Evolutionary conservation across 2,113 vertebrate genomes (phyloP).

Genomic region (Lathamus discolor): DNA sequence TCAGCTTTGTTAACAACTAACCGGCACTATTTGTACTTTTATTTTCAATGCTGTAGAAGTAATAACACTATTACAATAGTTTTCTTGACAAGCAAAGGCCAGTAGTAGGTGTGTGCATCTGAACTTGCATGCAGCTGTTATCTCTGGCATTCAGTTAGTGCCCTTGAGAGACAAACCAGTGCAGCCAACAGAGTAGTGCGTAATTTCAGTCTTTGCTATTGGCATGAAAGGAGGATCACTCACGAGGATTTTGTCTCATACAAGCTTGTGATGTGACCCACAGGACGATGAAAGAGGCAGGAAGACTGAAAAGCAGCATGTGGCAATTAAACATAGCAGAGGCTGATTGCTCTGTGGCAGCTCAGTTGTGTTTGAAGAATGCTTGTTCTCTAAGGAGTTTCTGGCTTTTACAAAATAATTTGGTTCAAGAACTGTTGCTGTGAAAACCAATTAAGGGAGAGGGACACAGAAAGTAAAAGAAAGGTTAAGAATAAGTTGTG

Average conservation of each 20-base stretch:
- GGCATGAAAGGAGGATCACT: background rate
- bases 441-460: background rate
- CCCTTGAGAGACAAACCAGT: background rate
- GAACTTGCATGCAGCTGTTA: background rate
- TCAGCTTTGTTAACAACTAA: background rate
- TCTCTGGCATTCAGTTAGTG: background rate
- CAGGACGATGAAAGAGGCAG: background rate
- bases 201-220: background rate
- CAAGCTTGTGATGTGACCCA: background rate
- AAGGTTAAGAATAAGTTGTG: background rate
- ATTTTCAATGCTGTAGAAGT: background rate
- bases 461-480: background rate
- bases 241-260: background rate
- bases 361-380: background rate
- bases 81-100: background rate
- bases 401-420: background rate
- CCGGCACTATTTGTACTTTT: background rate
- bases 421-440: background rate
- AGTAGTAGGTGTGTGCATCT: background rate
- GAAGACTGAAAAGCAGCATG: background rate
- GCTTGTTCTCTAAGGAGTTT: background rate
- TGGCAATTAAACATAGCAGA: background rate
- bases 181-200: background rate
- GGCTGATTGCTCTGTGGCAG: background rate
- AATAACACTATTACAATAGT: background rate